phyloP scores from a whole-genome alignment of 2,113 vertebrate genomes.

The Ovibos moschatus region DNA sequence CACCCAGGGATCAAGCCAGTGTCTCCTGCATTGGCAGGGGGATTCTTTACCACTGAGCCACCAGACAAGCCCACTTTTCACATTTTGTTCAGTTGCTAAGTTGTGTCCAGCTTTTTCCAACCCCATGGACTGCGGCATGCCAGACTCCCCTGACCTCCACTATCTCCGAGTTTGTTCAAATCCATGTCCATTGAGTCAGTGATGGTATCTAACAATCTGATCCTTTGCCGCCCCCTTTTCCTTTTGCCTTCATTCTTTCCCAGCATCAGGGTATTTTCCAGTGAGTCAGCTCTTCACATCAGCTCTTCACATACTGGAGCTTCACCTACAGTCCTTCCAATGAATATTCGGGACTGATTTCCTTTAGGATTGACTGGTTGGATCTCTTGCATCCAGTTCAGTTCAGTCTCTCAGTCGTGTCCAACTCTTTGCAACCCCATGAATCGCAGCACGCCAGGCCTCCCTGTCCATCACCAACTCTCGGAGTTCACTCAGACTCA shows the following conservation, averaged over 20 bases:
- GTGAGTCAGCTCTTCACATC: not conserved
- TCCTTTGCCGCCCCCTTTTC: not conserved
- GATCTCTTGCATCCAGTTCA: not conserved
- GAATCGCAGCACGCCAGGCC: too few relatives aligned
- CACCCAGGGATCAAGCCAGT: not conserved
- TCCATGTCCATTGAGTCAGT: not conserved
- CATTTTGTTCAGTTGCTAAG: not conserved
- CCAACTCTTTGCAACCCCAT: too few relatives aligned
- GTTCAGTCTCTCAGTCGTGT: too few relatives aligned
- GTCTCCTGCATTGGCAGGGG: not conserved
- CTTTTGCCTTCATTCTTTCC: not conserved
- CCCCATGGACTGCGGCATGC: not conserved
- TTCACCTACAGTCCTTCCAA: not conserved
- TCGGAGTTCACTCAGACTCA: too few relatives aligned
- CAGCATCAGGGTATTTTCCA: not conserved
- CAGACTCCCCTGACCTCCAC: not conserved
- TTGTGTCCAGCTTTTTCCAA: not conserved
- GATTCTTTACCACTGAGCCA: not conserved
- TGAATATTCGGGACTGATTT: not conserved
- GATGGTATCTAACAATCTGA: not conserved
- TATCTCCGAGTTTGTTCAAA: not conserved
- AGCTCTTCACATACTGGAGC: not conserved
- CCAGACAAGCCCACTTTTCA: not conserved
- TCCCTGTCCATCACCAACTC: too few relatives aligned
- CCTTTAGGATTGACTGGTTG: not conserved